Percentiles rank a stretch among this genome's conserved stretches.
phyloP scores from a whole-genome alignment of 2,113 vertebrate genomes.

The Clarias magur region DNA sequence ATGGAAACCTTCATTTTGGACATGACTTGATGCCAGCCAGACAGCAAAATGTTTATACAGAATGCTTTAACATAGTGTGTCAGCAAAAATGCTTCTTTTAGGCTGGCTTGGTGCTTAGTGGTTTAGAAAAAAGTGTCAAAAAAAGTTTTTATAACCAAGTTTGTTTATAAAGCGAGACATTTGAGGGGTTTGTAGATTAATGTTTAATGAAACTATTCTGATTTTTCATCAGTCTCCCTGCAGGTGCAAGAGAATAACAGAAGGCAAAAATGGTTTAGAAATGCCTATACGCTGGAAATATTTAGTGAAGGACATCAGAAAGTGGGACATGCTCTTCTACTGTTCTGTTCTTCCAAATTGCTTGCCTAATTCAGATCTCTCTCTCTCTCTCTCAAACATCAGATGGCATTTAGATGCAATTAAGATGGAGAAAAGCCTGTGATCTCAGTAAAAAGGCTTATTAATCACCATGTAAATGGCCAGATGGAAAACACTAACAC shows the following conservation, averaged over 20 bases:
- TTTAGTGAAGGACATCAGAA: conserved; percentile 34
- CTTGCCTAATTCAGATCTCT: neutral
- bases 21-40: neutral
- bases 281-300: conserved; percentile 45
- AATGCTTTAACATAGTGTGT: neutral
- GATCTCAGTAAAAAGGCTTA: conserved; percentile 65
- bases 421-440: conserved; percentile 73
- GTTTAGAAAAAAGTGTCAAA: neutral
- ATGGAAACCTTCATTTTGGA: neutral
- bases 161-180: neutral
- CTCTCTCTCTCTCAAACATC: conserved; percentile 52
- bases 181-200: neutral
- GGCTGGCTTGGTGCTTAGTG: neutral
- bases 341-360: neutral
- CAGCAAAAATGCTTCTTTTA: neutral
- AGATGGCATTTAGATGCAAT: conserved; percentile 79
- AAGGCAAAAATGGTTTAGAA: conserved; percentile 48
- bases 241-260: conserved; percentile 32
- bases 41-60: neutral
- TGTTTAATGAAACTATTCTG: neutral
- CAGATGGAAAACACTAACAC: conserved; percentile 57
- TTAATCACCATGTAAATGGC: conserved; percentile 69
- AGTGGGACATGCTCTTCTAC: neutral
- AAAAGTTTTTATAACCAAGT: neutral
- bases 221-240: neutral